Base-by-base conservation (phyloP, 2,113 vertebrate species). In the Nothobranchius kuhntae region DNA sequence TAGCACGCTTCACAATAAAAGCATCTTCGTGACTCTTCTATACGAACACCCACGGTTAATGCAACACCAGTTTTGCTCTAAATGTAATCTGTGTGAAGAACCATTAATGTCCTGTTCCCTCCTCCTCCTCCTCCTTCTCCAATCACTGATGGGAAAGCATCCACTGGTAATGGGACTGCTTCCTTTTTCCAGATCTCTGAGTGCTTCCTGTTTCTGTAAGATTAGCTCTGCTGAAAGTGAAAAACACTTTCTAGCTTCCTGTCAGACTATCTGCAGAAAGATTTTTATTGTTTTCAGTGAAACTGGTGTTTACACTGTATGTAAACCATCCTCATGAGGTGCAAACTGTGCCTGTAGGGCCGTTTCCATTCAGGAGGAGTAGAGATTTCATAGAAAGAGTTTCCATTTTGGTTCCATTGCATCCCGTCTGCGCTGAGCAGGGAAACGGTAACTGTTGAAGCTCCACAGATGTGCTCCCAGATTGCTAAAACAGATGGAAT, bases 401-500 rank as follows among this genome's bases (percentile, higher is more conserved):
- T 36, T 84, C 62, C 65, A 46, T 71, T 68, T 78, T 35, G 30
- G 55, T 71, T 75, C 68, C 53, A 58, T 46, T 65, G 45, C 26
- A 14, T 24, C 50, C 26, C 51, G 40, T 40, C 7, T 13, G 8
- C 17, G 30, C 60, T 3, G 4, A 30, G 53, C 51, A 65, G 75
- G 8, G 57, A 65, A 48, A 76, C 45, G 21, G 74, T 44, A 53
- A 53, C 42, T 45, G 42, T 55, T 61, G 57, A 60, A 44, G 62
- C 75, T 68, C 44, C 51, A 65, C 72, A 78, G 75, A 62, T 81
- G 78, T 50, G 55, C 54, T 60, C 70, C 62, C 76, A 86, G 80
- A 77, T 68, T 86, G 84, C 53, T 65, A 50, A 77, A 80, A 76
- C 81, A 85, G 83, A 91, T 78, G 83, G 85, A 85, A 79, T 82